Percentiles rank a stretch among this genome's conserved stretches.
Evolutionary conservation across 2,113 vertebrate species (phyloP).

Genomic region (Zosterops japonicus): DNA sequence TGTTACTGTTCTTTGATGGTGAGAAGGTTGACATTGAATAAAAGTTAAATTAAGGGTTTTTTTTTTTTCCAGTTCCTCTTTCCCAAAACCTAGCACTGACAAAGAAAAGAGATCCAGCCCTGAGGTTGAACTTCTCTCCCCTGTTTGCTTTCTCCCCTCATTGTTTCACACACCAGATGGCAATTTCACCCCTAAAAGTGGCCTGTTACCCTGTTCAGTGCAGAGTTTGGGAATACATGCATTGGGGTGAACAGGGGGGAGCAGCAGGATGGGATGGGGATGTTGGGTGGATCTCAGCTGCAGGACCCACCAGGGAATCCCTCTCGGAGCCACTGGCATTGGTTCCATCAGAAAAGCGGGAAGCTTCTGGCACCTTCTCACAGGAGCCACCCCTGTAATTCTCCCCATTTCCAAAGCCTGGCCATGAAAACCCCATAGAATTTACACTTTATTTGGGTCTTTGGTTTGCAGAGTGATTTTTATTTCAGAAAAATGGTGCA

Average conservation of each 20-base stretch:
- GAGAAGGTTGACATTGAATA: background rate
- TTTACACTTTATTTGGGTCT: background rate
- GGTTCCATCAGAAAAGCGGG: no score
- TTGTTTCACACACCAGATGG: background rate
- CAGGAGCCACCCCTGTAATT: background rate
- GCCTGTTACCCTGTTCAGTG: background rate
- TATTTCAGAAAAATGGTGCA: background rate
- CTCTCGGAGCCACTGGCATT: rapidly evolving
- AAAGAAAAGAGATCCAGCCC: background rate
- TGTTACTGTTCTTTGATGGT: background rate
- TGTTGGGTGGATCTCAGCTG: background rate
- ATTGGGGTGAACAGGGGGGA: background rate
- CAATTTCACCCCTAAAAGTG: background rate
- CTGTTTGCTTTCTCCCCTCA: background rate
- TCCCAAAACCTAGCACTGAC: background rate
- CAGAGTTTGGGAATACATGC: background rate
- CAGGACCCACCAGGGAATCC: background rate
- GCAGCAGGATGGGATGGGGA: background rate
- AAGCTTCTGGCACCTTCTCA: background rate
- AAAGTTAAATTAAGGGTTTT: background rate
- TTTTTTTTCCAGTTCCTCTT: background rate
- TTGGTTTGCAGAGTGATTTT: background rate
- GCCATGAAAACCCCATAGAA: background rate
- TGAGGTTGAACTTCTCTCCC: background rate
- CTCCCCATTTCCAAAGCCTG: background rate